Percentiles rank a stretch among this genome's conserved stretches.
Evolutionary conservation across 1,140 invertebrate species (phyloP).

Genomic region (Formica selysi): DNA sequence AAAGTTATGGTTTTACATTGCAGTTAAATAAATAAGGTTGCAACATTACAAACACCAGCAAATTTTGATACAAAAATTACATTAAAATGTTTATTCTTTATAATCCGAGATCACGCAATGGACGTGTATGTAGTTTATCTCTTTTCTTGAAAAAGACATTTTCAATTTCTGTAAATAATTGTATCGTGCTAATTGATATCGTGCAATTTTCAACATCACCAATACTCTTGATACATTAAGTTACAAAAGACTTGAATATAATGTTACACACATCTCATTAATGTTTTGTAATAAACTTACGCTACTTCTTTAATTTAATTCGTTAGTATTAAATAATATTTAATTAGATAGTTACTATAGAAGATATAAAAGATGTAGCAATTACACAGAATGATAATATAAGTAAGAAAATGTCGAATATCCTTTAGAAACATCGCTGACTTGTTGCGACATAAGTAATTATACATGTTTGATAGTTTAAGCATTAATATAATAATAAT

Average conservation of each 20-base stretch:
- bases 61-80: background rate
- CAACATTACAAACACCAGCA: background rate
- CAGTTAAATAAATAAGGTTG: background rate
- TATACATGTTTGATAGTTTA: background rate
- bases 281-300: slow-evolving; percentile 29
- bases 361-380: background rate
- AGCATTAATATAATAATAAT: background rate
- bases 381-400: too few species aligned
- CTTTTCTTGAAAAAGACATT: background rate
- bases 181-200: background rate
- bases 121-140: background rate
- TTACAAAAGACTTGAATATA: slow-evolving; percentile 13
- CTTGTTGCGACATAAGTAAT: slow-evolving; percentile 9
- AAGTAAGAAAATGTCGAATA: slow-evolving; percentile 1
- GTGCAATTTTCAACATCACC: background rate
- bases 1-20: background rate
- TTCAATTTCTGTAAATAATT: slow-evolving; percentile 47
- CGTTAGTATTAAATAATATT: background rate
- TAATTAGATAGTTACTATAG: slow-evolving; percentile 24
- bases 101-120: background rate
- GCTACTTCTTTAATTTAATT: slow-evolving; percentile 11
- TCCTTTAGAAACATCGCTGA: background rate
- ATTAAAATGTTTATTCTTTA: background rate
- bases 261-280: background rate
- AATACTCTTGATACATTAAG: background rate